Conservation (phyloP, 2,113 vertebrate genomes). For the Agapornis roseicollis region DNA sequence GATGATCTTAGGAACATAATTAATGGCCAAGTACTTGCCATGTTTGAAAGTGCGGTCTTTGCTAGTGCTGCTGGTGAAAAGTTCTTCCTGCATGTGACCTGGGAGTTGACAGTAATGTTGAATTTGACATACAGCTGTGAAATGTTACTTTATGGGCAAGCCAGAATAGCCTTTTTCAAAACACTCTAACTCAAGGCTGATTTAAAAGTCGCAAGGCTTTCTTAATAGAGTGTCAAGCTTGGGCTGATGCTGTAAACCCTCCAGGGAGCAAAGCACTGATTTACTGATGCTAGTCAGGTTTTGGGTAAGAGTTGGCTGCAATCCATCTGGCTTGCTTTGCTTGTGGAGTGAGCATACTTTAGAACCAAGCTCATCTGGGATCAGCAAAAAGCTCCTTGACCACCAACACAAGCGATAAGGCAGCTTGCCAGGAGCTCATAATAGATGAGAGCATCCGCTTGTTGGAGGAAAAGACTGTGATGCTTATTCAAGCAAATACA, state of each 20-base stretch:
- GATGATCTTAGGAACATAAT: not conserved
- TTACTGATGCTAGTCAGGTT: conserved; percentile 41
- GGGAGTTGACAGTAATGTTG: not conserved
- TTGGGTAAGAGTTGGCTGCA: conserved; percentile 11
- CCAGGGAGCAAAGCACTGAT: not conserved
- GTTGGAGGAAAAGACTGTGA: not conserved
- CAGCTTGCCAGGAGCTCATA: conserved; percentile 24
- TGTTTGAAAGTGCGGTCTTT: not conserved
- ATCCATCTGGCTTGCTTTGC: conserved; percentile 20
- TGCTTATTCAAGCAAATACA: conserved; percentile 25
- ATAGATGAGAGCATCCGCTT: conserved; percentile 28
- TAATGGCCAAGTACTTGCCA: not conserved
- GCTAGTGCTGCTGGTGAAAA: not conserved
- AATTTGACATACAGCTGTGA: not conserved
- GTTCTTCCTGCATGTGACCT: not conserved
- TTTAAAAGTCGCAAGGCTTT: not conserved
- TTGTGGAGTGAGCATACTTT: not conserved
- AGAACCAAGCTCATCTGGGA: conserved; percentile 33
- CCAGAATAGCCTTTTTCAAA: not conserved
- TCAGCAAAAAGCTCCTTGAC: conserved; percentile 38
- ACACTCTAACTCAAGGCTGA: not conserved
- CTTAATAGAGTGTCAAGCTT: not conserved
- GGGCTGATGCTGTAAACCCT: not conserved
- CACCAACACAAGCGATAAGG: conserved; percentile 11
- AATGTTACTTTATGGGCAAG: not conserved